These are phyloP conservation scores for Astur gentilis DNA, from an alignment of 2,113 vertebrate species.

Conservation along the genomic window DNA sequence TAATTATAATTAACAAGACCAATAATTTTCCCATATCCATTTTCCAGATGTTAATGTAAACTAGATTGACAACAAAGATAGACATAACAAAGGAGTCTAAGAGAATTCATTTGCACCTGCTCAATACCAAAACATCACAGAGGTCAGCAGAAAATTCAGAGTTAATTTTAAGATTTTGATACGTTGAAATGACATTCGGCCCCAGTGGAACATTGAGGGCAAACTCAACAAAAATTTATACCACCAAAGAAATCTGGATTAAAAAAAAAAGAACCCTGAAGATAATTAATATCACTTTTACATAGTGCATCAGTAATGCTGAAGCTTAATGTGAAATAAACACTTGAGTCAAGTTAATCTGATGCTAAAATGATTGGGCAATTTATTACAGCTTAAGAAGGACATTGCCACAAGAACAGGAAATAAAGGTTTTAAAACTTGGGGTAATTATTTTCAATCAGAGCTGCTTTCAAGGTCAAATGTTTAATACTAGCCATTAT, in stretches of 20 bases:
- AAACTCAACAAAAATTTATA: slow-evolving; percentile 24
- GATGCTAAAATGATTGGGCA: slow-evolving; percentile 54
- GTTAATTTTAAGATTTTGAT: slow-evolving; percentile 51
- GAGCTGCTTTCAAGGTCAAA: slow-evolving; percentile 74
- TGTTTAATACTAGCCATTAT: slow-evolving; percentile 71
- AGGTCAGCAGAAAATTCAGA: slow-evolving; percentile 50
- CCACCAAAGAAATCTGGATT: background rate
- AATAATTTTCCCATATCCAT: slow-evolving; percentile 33
- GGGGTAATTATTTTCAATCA: slow-evolving; percentile 76
- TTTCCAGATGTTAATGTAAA: slow-evolving; percentile 50
- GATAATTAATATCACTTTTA: slow-evolving; percentile 64
- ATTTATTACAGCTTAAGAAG: slow-evolving; percentile 67
- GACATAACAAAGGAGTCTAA: slow-evolving; percentile 48
- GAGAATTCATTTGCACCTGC: slow-evolving; percentile 45
- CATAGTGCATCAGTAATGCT: slow-evolving; percentile 17
- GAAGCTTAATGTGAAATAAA: slow-evolving; percentile 69
- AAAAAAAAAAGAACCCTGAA: background rate
- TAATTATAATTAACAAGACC: slow-evolving; percentile 63
- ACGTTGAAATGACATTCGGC: slow-evolving; percentile 41
- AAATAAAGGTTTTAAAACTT: slow-evolving; percentile 71
- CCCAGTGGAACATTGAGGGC: background rate
- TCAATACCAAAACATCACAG: slow-evolving; percentile 36
- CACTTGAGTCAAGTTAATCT: slow-evolving; percentile 68
- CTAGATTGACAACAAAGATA: slow-evolving; percentile 40
- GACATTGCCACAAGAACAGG: slow-evolving; percentile 47